Base-by-base conservation (phyloP, 2,888 invertebrate genomes). In the Pollenia amentaria region DNA sequence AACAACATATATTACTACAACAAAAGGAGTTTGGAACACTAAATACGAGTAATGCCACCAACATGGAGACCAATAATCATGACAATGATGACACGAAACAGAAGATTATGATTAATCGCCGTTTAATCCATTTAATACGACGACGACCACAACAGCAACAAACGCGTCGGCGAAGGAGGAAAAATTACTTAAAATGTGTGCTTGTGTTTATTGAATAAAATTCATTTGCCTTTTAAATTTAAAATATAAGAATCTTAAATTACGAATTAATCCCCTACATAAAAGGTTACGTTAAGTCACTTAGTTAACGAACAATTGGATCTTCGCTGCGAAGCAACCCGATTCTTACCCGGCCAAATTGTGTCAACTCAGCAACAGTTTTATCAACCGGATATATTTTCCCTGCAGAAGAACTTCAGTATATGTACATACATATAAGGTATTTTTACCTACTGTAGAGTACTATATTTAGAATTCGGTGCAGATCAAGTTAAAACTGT, bases 21-120 rank as follows among this genome's bases (percentile, higher is more conserved):
- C 80, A 77, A 87, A 84, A 77, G 77, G 77, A 73, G 77, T 73
- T 62, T 48, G 62, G 44, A 67, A 84, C 80, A 84, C 73, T 72
- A 73, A 62, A 67, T 77, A 81, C 80, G 77, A 76, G 84, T 84
- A 81, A 77, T 85, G 83, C 82, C 85, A 87, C 82, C 87, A 87
- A 83, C 87, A 85, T 84, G 80, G 84, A 64, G 81, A 77, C 81
- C 87, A 83, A 84, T 88, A 87, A 88, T 84, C 82, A 84, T 82
- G 86, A 84, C 87, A 88, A 82, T 75, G 88, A 84, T 87, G 89
- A 88, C 79, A 82, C 72, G 62, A 85, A 84, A 87, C 84, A 86
- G 69, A 87, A 89, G 91, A 92, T 92, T 92, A 93, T 93, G 92
- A 92, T 93, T 93, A 92, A 92, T 92, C 91, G 91, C 90, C 89